Evolutionary conservation across 2,113 vertebrate species (phyloP).

Genomic region (Tonatia bakeri): DNA sequence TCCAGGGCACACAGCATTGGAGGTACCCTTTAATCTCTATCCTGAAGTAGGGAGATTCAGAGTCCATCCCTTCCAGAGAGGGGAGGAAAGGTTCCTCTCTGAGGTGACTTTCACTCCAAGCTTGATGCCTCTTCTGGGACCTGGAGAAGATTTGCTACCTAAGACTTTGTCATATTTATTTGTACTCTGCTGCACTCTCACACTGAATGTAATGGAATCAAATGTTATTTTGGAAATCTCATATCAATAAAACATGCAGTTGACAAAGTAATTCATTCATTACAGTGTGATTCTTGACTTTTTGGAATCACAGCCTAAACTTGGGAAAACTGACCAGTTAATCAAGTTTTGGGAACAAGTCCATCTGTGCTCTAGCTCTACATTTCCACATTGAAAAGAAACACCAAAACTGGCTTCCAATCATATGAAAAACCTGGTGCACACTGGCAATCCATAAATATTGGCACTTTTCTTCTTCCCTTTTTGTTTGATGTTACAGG

Average conservation of each 20-base stretch:
- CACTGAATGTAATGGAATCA: not conserved
- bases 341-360: not conserved
- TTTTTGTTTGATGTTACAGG: not conserved
- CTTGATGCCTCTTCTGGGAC: not conserved
- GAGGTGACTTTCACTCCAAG: not conserved
- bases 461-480: not conserved
- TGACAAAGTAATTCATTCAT: not conserved
- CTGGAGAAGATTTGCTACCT: not conserved
- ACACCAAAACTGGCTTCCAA: not conserved
- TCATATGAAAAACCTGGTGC: not conserved
- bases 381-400: not conserved
- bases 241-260: not conserved
- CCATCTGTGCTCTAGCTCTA: not conserved
- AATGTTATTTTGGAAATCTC: not conserved
- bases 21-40: not conserved
- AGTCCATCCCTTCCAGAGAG: not conserved
- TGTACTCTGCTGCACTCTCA: not conserved
- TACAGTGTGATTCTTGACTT: not conserved
- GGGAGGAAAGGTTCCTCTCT: rapidly evolving
- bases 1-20: not conserved
- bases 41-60: not conserved
- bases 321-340: not conserved
- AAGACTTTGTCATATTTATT: not conserved
- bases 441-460: not conserved
- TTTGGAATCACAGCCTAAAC: not conserved